These are phyloP conservation scores for Poeciliopsis retropinna DNA, from an alignment of 2,113 vertebrate species.

Conservation along the genomic window DNA sequence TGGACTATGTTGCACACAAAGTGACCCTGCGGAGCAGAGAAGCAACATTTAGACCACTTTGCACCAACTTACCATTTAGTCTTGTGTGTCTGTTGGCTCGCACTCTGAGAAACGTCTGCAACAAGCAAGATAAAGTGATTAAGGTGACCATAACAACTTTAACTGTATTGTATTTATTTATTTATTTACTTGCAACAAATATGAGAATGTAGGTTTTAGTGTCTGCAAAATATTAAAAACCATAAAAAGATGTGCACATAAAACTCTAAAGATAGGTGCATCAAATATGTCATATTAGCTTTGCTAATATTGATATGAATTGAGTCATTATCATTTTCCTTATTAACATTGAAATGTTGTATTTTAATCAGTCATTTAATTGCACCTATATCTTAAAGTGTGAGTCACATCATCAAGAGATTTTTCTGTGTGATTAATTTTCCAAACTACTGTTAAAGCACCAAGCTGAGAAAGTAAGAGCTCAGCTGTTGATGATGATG, in stretches of 20 bases:
- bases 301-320: not conserved
- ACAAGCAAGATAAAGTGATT: slow-evolving; percentile 7
- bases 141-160: not conserved
- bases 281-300: not conserved
- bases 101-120: slow-evolving; percentile 93
- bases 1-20: slow-evolving; percentile 18
- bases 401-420: too few relatives aligned
- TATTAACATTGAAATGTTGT: too few relatives aligned
- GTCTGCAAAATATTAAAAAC: not conserved
- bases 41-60: slow-evolving; percentile 23
- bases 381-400: too few relatives aligned
- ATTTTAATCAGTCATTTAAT: too few relatives aligned
- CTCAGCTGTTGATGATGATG: too few relatives aligned
- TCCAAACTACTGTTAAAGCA: too few relatives aligned
- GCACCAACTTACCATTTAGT: slow-evolving; percentile 88
- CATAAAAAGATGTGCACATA: not conserved
- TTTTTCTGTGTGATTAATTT: too few relatives aligned
- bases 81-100: slow-evolving; percentile 95
- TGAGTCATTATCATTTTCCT: not conserved
- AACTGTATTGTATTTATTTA: not conserved
- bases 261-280: not conserved
- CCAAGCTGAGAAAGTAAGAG: too few relatives aligned
- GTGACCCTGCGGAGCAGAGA: slow-evolving; percentile 21
- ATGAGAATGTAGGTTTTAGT: not conserved
- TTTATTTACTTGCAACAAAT: not conserved